Percentiles rank a stretch among this genome's conserved stretches.
Conservation (phyloP, 2,888 invertebrate species). For the Mamestra brassicae region DNA sequence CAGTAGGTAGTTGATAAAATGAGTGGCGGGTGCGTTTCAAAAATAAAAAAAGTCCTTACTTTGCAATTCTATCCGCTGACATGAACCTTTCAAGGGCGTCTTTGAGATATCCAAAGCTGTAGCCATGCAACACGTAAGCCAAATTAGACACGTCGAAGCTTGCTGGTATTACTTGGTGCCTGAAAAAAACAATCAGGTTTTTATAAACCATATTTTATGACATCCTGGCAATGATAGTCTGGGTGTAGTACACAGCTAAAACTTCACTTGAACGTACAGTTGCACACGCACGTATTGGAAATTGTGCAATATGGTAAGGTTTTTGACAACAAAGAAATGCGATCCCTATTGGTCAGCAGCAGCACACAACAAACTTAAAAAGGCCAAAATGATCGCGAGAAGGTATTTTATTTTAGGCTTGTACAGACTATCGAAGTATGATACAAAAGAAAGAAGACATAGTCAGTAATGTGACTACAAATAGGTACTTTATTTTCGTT, state of each 20-base stretch:
- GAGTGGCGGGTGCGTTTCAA: background rate
- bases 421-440: background rate
- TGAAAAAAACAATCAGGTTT: conserved; percentile 55
- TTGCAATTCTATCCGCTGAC: conserved; percentile 73
- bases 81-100: conserved; percentile 74
- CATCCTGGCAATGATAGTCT: background rate
- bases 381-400: too few species aligned
- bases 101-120: conserved; percentile 75
- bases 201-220: too few species aligned
- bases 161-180: conserved; percentile 76
- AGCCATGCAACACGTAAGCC: conserved; percentile 77
- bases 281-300: background rate
- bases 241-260: too few species aligned
- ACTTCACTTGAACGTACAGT: background rate
- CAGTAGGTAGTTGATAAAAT: too few species aligned
- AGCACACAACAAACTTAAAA: too few species aligned
- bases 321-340: too few species aligned
- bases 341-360: too few species aligned
- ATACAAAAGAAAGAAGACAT: background rate
- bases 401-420: background rate
- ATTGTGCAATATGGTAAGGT: too few species aligned
- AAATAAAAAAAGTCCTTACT: conserved; percentile 67
- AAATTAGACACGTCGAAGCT: conserved; percentile 76
- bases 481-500: too few species aligned
- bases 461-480: too few species aligned